Conservation (phyloP, 2,888 invertebrate genomes). For the Plebejus melissa region DNA sequence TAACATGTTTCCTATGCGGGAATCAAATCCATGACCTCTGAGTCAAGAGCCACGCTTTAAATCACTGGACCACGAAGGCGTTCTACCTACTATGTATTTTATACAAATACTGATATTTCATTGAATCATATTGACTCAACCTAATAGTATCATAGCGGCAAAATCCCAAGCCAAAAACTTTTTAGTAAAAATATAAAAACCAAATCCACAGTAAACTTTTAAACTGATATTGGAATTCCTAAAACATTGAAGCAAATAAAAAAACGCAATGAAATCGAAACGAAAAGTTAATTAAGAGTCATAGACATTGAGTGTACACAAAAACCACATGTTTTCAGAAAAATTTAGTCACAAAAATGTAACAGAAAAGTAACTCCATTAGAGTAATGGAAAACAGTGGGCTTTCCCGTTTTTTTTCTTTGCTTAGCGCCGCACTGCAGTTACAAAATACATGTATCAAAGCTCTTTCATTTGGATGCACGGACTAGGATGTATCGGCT, state of each 20-base stretch:
- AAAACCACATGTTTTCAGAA: slow-evolving; percentile 33
- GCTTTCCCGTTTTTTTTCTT: slow-evolving; percentile 47
- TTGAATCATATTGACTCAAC: too few relatives aligned
- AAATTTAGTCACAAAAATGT: slow-evolving; percentile 53
- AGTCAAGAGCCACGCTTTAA: too few relatives aligned
- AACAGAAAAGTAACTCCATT: slow-evolving; percentile 56
- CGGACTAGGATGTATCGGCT: slow-evolving; percentile 55
- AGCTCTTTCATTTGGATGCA: slow-evolving; percentile 67
- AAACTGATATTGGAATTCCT: background rate
- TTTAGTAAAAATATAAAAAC: background rate
- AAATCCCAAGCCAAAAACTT: too few relatives aligned
- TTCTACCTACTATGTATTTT: too few relatives aligned
- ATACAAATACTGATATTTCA: too few relatives aligned
- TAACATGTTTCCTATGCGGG: too few relatives aligned
- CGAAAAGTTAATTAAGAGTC: background rate
- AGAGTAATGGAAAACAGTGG: slow-evolving; percentile 71
- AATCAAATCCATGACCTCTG: too few relatives aligned
- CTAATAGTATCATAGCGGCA: too few relatives aligned
- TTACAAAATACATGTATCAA: slow-evolving; percentile 70
- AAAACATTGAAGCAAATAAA: background rate
- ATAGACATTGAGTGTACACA: slow-evolving; percentile 31
- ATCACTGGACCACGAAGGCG: too few relatives aligned
- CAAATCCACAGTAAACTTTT: background rate
- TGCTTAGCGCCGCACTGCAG: slow-evolving; percentile 59
- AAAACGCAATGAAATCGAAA: background rate